These are phyloP conservation scores for Rhabdomys dilectus DNA, from an alignment of 2,113 vertebrate species.

Conservation along the genomic window DNA sequence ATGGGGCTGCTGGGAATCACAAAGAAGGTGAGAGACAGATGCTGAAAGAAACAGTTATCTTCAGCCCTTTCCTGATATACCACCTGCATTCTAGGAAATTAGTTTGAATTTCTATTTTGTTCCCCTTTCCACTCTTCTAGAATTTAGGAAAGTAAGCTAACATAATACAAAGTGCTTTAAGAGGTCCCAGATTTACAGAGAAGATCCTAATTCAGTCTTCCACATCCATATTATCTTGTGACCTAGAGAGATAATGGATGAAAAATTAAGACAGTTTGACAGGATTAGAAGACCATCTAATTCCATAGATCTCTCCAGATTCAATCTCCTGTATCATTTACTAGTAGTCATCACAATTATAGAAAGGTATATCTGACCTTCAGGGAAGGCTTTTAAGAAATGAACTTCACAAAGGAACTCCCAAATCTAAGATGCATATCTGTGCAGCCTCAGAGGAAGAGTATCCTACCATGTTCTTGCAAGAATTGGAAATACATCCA, in stretches of 20 bases:
- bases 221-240: neutral
- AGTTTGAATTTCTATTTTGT: neutral
- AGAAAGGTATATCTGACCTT: neutral
- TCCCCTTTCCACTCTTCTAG: neutral
- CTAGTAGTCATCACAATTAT: neutral
- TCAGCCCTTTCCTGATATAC: neutral
- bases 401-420: neutral
- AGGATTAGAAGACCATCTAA: constrained; percentile 36
- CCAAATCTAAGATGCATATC: neutral
- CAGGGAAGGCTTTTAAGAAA: neutral
- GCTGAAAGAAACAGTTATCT: neutral
- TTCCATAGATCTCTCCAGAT: neutral
- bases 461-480: neutral
- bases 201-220: neutral
- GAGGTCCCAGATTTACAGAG: neutral
- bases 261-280: neutral
- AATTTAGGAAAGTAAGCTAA: neutral
- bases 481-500: neutral
- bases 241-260: neutral
- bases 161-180: neutral
- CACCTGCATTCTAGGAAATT: neutral
- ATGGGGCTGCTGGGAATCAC: neutral
- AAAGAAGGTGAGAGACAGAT: neutral
- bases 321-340: neutral
- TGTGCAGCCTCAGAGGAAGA: neutral